These are phyloP conservation scores for Equus przewalskii DNA, from an alignment of 2,113 vertebrate species.

Conservation along the genomic window DNA sequence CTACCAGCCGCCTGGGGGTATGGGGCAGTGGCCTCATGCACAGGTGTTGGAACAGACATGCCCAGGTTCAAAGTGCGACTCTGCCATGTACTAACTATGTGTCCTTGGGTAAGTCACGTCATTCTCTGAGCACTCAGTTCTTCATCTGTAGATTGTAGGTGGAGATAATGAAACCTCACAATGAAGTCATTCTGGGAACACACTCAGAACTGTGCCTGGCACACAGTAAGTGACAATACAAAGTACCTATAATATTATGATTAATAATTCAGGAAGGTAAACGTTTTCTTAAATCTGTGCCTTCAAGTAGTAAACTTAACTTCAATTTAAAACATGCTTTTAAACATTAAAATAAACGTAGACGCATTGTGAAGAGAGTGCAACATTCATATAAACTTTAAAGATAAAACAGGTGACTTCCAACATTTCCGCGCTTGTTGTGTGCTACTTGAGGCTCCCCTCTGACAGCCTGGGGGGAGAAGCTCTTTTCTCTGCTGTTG, in stretches of 20 bases:
- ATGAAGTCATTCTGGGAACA: background rate
- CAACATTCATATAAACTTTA: background rate
- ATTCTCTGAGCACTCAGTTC: background rate
- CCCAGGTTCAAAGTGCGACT: background rate
- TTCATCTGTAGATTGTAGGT: background rate
- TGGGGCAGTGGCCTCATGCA: background rate
- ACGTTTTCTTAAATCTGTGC: background rate
- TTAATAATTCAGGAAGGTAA: background rate
- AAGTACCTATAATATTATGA: background rate
- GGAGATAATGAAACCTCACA: background rate
- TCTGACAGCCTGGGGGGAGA: constrained; percentile 49
- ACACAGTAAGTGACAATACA: background rate
- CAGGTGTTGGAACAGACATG: background rate
- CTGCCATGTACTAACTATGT: background rate
- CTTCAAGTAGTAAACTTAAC: background rate
- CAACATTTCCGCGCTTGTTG: constrained; percentile 9
- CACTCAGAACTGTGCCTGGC: background rate
- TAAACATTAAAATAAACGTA: constrained; percentile 26
- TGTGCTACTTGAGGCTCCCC: constrained; percentile 9
- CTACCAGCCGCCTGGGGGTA: fast-evolving
- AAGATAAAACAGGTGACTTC: constrained; percentile 60
- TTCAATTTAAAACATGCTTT: constrained; percentile 56
- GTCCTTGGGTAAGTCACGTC: background rate
- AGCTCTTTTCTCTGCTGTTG: constrained; percentile 39
- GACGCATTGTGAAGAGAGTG: constrained; percentile 18